Base-by-base conservation (phyloP, 2,888 invertebrate species). In the Nomada ferruginata region DNA sequence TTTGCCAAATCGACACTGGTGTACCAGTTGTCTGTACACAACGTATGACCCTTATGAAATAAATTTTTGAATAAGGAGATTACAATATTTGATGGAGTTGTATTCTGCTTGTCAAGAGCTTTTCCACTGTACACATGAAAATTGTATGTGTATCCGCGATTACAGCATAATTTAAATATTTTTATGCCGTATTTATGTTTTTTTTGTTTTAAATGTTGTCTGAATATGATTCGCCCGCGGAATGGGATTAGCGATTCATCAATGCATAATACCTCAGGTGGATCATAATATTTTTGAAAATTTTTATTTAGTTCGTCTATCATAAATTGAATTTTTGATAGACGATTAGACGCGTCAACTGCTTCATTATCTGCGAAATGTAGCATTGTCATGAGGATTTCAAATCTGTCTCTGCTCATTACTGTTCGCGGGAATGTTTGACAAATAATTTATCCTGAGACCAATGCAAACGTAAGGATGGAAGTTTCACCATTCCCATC, bases 21-120 rank as follows among this genome's bases (percentile, higher is more conserved):
- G 36, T 66, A 66, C 66, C 66, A 66, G 15, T 66, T 66, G 7
- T 66, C 66, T 15, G 66, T 66, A 20, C 55, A 66, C 5, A 66
- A 13, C 11, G 66, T 66, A 29, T 66, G 66, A 15, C 55, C 66
- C 55, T 20, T 66, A 20, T 36, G 20, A 13, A 66, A 55, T 55
- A 42, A 53, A 55, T n/a, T 20, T 42, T 66, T 13, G 7, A 29
- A 42, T 2, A 66, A 15, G 15, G 3, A 7, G 23, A 66, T 55
- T 42, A 66, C 55, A 42, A 55, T 23, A 36, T 66, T 36, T 1
- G 53, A 36, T 2, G 65, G 18, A 15, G 23, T n/a, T 18, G 60
- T 61, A 13, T 61, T 61, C 9, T 20, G 10, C 20, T 42, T 61
- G 42, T 61, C 44, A 11, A 61, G 42, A 36, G 42, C 20, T 42